Evolutionary conservation across 2,888 invertebrate species (phyloP), one percentile per base, ranked within the genome.

Genomic region (Oligia latruncula): DNA sequence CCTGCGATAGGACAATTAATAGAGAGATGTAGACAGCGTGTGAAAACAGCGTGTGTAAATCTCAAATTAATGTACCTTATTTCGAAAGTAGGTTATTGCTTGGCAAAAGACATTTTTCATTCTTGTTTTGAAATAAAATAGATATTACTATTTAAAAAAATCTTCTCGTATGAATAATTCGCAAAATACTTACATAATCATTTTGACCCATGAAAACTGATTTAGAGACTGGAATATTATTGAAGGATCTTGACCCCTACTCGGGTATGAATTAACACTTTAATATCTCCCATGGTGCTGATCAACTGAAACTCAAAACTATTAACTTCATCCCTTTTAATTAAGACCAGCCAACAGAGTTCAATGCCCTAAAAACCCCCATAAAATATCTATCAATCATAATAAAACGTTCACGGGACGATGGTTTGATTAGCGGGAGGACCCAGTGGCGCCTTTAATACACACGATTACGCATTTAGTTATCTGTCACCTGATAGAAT

Each of bases 351-450:
- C 78, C 52, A 82, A 58, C 43, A 77, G 52, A 70, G 88, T 80
- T 85, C 84, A 87, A 71, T 64, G 72, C 40, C 77, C 81, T 73
- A 66, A 80, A 65, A 78, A 62, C 74, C 78, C 75, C 78, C 81
- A 85, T 90, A 86, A 88, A 89, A 87, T 89, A 77, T 82, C 81
- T 88, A 90, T 90, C 85, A 90, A 91, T 91, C 90, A 87, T 90
- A 90, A 90, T 90, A 90, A 89, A 89, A 87, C 84, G 88, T 87
- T 78, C 62, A 81, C 81, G 77, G 82, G 64, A 67, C 85, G 74
- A 74, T 80, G 79, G 77, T 74, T 87, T 84, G 85, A 89, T 89
- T 89, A 87, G 77, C 60, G 75, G 68, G 79, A 79, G 72, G 81
- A 81, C 74, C 66, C 80, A 88, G 78, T 79, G 77, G 81, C 70